Evolutionary conservation across 2,888 invertebrate species (phyloP).

Genomic region (Callosobruchus maculatus): DNA sequence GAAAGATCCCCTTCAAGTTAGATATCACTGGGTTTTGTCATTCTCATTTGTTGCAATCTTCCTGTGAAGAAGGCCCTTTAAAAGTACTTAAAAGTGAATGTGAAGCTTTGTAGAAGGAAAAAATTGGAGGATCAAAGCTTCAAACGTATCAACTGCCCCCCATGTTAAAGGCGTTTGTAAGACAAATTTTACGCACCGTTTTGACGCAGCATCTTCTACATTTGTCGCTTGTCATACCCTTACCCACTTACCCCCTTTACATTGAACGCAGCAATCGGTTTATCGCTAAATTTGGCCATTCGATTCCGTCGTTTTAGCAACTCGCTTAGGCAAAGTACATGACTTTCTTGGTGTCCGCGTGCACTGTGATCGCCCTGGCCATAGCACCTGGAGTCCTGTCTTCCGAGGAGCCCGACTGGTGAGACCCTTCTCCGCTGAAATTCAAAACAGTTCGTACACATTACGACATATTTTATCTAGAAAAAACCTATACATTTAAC

Average conservation of each 20-base stretch:
- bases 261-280: not conserved
- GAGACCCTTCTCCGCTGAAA: conserved; percentile 92
- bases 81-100: too few relatives aligned
- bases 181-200: not conserved
- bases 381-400: conserved; percentile 96
- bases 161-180: too few relatives aligned
- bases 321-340: conserved; percentile 94
- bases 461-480: too few relatives aligned
- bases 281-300: conserved; percentile 17
- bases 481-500: too few relatives aligned
- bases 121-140: too few relatives aligned
- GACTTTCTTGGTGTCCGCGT: conserved; percentile 98
- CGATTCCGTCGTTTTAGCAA: not conserved
- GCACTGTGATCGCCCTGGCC: conserved; percentile 98
- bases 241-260: not conserved
- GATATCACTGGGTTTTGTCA: too few relatives aligned
- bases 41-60: too few relatives aligned
- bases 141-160: too few relatives aligned
- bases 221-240: too few relatives aligned
- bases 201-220: not conserved
- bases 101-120: too few relatives aligned
- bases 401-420: conserved; percentile 96
- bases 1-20: too few relatives aligned
- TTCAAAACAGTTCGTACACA: conserved; percentile 11
- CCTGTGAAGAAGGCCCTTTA: too few relatives aligned